phyloP scores from a whole-genome alignment of 1,140 invertebrate genomes.

The Hyposmocoma kahamanoa region DNA sequence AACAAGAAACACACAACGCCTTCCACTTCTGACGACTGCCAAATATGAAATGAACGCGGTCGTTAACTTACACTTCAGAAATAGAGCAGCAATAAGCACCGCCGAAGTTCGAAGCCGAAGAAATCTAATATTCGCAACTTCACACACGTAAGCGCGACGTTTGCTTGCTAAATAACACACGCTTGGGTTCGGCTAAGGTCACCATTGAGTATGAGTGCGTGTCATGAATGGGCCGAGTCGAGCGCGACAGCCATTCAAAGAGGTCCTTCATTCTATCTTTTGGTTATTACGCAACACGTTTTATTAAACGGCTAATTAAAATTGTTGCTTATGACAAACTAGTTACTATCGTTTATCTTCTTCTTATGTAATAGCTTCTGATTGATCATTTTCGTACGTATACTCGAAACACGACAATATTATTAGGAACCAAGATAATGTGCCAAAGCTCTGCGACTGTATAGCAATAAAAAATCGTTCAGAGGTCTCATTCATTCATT shows the following conservation, averaged over 20 bases:
- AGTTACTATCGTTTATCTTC: neutral
- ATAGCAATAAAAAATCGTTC: no score
- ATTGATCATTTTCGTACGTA: no score
- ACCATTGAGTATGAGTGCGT: constrained; percentile 34
- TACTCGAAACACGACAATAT: no score
- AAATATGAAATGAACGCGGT: neutral
- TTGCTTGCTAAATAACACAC: constrained; percentile 26
- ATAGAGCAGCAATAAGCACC: no score
- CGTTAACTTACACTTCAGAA: constrained; percentile 19
- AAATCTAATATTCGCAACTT: constrained; percentile 39
- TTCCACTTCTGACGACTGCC: neutral
- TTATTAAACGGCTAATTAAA: constrained; percentile 21
- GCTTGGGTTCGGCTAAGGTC: constrained; percentile 46
- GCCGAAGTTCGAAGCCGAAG: no score
- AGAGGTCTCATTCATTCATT: no score
- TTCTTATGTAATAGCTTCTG: no score
- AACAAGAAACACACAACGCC: constrained; percentile 40
- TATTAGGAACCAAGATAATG: no score
- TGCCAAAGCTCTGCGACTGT: no score
- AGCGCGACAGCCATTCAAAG: constrained; percentile 40
- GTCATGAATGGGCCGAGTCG: constrained; percentile 52
- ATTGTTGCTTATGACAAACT: constrained; percentile 12
- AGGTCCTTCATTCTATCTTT: constrained; percentile 53
- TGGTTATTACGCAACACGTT: constrained; percentile 50
- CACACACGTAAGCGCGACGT: constrained; percentile 24